phyloP scores from a whole-genome alignment of 1,140 invertebrate genomes.

The Conus betulinus region DNA sequence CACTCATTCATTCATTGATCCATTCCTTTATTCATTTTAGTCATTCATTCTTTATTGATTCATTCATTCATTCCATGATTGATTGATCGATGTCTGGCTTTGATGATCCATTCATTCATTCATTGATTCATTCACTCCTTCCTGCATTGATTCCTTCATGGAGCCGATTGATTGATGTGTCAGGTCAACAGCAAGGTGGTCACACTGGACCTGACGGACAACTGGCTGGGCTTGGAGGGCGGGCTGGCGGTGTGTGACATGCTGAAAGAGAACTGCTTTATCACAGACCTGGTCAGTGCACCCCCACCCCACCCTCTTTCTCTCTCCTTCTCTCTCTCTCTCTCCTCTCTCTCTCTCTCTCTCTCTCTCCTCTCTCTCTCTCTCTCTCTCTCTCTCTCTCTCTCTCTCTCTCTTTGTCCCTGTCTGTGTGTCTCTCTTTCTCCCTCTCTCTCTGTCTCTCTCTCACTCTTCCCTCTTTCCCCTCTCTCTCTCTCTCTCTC shows the following conservation, averaged over 20 bases:
- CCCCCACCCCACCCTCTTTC: background rate
- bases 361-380: too few relatives aligned
- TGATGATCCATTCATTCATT: background rate
- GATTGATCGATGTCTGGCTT: background rate
- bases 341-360: background rate
- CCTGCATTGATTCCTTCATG: too few relatives aligned
- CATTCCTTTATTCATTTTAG: too few relatives aligned
- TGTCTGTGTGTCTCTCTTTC: too few relatives aligned
- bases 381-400: too few relatives aligned
- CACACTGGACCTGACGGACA: conserved; percentile 72
- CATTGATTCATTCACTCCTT: background rate
- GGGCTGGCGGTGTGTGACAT: conserved; percentile 71
- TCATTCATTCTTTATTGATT: background rate
- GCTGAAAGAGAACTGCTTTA: conserved; percentile 75
- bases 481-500: too few relatives aligned
- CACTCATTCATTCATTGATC: too few relatives aligned
- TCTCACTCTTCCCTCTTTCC: too few relatives aligned
- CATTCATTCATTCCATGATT: background rate
- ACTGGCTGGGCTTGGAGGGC: conserved; percentile 70
- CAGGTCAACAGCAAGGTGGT: conserved; percentile 70
- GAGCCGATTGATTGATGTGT: background rate
- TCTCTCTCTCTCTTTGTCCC: too few relatives aligned
- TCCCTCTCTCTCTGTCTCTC: too few relatives aligned
- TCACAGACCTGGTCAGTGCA: conserved; percentile 70
- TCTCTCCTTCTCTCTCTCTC: background rate